Conservation (phyloP, 2,113 vertebrate genomes). For the Sylvilagus bachmani region DNA sequence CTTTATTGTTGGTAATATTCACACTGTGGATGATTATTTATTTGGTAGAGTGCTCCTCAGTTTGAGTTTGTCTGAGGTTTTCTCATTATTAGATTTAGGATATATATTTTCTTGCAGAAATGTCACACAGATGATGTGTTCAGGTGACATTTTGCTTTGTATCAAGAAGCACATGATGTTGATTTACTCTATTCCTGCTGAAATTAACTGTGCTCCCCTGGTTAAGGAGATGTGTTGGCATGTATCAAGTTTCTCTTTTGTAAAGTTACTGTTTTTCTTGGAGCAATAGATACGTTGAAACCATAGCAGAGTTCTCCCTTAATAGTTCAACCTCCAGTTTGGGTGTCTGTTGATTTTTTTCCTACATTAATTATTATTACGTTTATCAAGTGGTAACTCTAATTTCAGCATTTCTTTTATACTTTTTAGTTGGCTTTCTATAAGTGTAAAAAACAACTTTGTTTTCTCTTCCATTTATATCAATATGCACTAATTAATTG, state of each 20-base stretch:
- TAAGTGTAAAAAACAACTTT: neutral
- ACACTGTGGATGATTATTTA: neutral
- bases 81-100: neutral
- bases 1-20: constrained; percentile 27
- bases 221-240: neutral
- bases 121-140: neutral
- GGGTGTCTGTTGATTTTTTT: constrained; percentile 42
- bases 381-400: constrained; percentile 6
- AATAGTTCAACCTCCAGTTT: constrained; percentile 10
- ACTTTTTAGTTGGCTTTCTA: constrained; percentile 34
- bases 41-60: neutral
- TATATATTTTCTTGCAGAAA: neutral
- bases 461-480: neutral
- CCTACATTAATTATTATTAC: neutral
- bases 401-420: constrained; percentile 35
- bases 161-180: neutral
- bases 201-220: neutral
- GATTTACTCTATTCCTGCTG: neutral
- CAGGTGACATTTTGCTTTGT: neutral
- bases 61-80: constrained; percentile 25
- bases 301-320: constrained; percentile 2
- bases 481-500: neutral
- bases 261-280: constrained; percentile 36
- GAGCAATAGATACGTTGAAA: neutral
- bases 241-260: neutral